Evolutionary conservation across 1,140 invertebrate species (phyloP), one percentile per base, ranked within the genome.

Genomic region (Colletes gigas): DNA sequence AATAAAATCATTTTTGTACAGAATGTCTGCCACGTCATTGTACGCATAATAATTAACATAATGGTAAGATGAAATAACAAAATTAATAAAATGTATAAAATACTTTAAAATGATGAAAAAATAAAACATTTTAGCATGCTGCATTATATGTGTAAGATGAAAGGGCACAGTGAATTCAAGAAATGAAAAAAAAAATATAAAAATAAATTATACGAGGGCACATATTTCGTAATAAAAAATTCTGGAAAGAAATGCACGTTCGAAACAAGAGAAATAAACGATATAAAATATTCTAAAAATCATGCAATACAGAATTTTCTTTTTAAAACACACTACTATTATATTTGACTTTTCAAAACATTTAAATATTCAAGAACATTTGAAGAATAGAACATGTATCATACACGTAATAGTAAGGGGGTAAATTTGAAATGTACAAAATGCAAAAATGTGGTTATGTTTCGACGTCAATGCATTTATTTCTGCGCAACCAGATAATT

Each of bases 1-100:
- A 91, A 92, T 91, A 92, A 91, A 92, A 86, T 79, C 82, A 84
- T 83, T 91, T 91, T 91, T 84, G 62, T 91, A 91, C 80, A 87
- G 81, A 66, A 19, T 50, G 12, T 14, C 39, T 41, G 21, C 52
- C 10, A 7, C 5, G 7, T 6, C 15, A 62, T 50, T 50, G 9
- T 2, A 12, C 9, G 19, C 1, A 17, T 14, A 8, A 12, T 14
- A 19, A n/a, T 9, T 44, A 66, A 41, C 14, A 63, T 21, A 41
- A 39, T 63, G 0, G 8, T 66, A 12, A 62, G 21, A 62, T 21
- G 21, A 62, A 14, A 39, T 10, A 14, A 17, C 5, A 39, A 39
- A n/a, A 21, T 4, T 7, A 0, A 9, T 12, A 3, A 21, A 30
- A 60, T 4, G 19, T 12, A 8, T 21, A 60, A 9, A 60, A 30